Evolutionary conservation across 2,888 invertebrate species (phyloP).

Genomic region (Helleia helle): DNA sequence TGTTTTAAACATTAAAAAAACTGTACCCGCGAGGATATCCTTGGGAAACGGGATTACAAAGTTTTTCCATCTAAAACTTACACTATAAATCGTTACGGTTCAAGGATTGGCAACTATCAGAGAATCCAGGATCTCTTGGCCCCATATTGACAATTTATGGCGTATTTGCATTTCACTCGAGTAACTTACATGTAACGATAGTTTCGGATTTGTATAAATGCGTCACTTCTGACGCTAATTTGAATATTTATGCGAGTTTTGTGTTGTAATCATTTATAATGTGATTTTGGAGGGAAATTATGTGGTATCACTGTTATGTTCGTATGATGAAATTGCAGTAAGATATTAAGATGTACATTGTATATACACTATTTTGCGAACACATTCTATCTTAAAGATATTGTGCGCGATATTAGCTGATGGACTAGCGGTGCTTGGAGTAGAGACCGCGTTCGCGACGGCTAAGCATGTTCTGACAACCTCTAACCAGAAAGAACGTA

Average conservation of each 20-base stretch:
- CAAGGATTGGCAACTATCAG: slow-evolving; percentile 20
- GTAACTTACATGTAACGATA: slow-evolving; percentile 11
- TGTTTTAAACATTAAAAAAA: slow-evolving; percentile 23
- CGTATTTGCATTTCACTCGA: slow-evolving; percentile 55
- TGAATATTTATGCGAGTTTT: slow-evolving; percentile 7
- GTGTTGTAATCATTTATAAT: background rate
- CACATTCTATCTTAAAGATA: too few relatives aligned
- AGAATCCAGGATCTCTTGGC: slow-evolving; percentile 26
- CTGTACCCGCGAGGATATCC: slow-evolving; percentile 24
- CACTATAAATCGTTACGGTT: slow-evolving; percentile 61
- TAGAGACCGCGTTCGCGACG: too few relatives aligned
- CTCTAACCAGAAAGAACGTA: too few relatives aligned
- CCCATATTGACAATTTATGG: slow-evolving; percentile 62
- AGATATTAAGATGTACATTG: too few relatives aligned
- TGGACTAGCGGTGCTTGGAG: too few relatives aligned
- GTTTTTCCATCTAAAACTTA: slow-evolving; percentile 69
- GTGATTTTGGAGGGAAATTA: background rate
- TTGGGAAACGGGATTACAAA: slow-evolving; percentile 48
- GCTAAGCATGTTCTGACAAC: too few relatives aligned
- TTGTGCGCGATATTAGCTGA: too few relatives aligned
- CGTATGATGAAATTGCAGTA: too few relatives aligned
- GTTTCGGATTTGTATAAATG: slow-evolving; percentile 3
- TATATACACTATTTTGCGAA: too few relatives aligned
- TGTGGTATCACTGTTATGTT: background rate
- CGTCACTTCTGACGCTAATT: slow-evolving; percentile 8